phyloP scores from a whole-genome alignment of 2,888 invertebrate species.

The Epinotia ramella region DNA sequence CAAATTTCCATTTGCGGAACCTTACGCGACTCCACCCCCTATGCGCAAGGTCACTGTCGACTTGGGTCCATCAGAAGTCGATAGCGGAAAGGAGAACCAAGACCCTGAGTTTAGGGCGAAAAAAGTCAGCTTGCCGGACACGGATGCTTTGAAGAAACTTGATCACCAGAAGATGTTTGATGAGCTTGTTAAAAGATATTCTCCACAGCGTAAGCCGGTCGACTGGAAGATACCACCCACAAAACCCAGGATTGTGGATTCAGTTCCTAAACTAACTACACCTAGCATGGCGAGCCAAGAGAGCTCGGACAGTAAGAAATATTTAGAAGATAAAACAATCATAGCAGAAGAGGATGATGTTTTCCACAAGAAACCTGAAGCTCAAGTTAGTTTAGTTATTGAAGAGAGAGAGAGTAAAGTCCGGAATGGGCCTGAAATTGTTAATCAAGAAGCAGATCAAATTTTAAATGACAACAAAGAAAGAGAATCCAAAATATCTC shows the following conservation, averaged over 20 bases:
- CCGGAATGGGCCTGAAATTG: too few relatives aligned
- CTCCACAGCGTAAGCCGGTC: slow-evolving; percentile 78
- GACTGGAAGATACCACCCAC: slow-evolving; percentile 81
- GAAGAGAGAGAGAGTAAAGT: too few relatives aligned
- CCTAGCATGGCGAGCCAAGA: slow-evolving; percentile 67
- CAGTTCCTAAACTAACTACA: slow-evolving; percentile 75
- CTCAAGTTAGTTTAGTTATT: slow-evolving; percentile 50
- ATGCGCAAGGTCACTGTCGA: slow-evolving; percentile 70
- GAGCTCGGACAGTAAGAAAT: slow-evolving; percentile 59
- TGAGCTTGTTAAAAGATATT: slow-evolving; percentile 77
- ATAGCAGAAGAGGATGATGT: slow-evolving; percentile 72
- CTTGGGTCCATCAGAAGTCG: slow-evolving; percentile 64
- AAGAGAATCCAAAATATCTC: slow-evolving; percentile 65
- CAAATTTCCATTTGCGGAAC: slow-evolving; percentile 83
- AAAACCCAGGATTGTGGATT: slow-evolving; percentile 75
- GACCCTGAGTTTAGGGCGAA: slow-evolving; percentile 63
- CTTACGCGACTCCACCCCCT: slow-evolving; percentile 79
- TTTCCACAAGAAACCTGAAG: slow-evolving; percentile 63
- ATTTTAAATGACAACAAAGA: slow-evolving; percentile 54
- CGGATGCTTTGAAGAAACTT: slow-evolving; percentile 64
- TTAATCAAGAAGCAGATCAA: too few relatives aligned
- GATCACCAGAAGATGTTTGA: slow-evolving; percentile 80
- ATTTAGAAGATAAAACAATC: slow-evolving; percentile 54
- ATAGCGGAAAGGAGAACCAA: slow-evolving; percentile 71
- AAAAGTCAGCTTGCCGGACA: slow-evolving; percentile 67